Conservation (phyloP, 2,113 vertebrate genomes). For the Genyomyrus donnyi region DNA sequence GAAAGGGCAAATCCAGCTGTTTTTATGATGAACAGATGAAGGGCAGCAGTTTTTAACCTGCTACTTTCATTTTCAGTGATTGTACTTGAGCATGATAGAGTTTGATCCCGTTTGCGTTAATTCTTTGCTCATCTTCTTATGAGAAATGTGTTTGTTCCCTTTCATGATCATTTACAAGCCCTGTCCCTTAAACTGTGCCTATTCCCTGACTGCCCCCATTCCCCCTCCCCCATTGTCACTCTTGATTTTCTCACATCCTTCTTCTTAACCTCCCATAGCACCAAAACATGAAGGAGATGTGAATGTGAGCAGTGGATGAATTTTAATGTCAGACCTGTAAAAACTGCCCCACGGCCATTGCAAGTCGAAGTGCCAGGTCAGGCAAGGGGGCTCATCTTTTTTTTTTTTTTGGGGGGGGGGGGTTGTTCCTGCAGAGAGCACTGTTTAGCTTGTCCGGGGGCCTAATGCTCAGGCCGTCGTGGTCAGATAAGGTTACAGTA, state of each 20-base stretch:
- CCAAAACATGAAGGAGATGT: not conserved
- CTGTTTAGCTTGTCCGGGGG: not conserved
- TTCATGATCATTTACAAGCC: not conserved
- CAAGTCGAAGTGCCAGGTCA: not conserved
- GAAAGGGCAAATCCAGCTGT: not conserved
- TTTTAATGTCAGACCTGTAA: slow-evolving; percentile 6
- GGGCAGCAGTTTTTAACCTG: not conserved
- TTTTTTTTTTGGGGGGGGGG: not conserved
- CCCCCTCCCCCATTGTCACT: not conserved
- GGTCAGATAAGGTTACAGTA: slow-evolving; percentile 7
- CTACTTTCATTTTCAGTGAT: not conserved
- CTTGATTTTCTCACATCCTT: not conserved
- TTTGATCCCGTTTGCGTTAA: not conserved
- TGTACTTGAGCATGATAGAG: not conserved
- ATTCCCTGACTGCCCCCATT: not conserved
- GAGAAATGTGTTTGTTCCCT: not conserved
- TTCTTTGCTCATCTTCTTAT: not conserved
- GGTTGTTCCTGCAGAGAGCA: not conserved
- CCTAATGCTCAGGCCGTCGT: not conserved
- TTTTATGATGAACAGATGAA: not conserved
- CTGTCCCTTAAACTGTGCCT: not conserved
- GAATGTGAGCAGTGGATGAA: not conserved
- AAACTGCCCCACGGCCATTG: not conserved
- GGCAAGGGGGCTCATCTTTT: not conserved
- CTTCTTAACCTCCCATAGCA: not conserved